A percentile compares a stretch with the other conserved stretches of the same genome.
Conservation (phyloP, 2,113 vertebrate genomes). For the Pleuronectes platessa region DNA sequence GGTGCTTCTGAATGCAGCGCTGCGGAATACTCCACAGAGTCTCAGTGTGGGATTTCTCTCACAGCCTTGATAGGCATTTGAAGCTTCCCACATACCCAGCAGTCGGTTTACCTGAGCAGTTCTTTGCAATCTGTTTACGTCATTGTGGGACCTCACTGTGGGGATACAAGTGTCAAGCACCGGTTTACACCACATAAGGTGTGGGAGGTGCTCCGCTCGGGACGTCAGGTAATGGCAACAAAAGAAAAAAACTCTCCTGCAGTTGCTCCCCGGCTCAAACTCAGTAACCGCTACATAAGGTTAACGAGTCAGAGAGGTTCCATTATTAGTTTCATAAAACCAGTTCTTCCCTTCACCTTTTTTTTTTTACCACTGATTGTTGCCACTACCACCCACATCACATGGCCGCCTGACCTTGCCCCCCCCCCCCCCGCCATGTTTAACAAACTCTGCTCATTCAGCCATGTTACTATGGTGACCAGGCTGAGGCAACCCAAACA, state of each 20-base stretch:
- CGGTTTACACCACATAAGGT: slow-evolving; percentile 27
- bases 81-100: slow-evolving; percentile 55
- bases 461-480: slow-evolving; percentile 72
- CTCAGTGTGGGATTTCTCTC: slow-evolving; percentile 59
- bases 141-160: slow-evolving; percentile 28
- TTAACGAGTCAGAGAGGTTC: slow-evolving; percentile 23
- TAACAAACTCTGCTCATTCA: slow-evolving; percentile 81
- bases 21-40: slow-evolving; percentile 58
- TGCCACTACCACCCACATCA: slow-evolving; percentile 59
- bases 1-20: slow-evolving; percentile 44
- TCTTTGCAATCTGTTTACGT: slow-evolving; percentile 40
- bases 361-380: slow-evolving; percentile 15
- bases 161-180: slow-evolving; percentile 31
- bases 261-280: neutral
- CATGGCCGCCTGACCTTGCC: slow-evolving; percentile 86
- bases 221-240: slow-evolving; percentile 24
- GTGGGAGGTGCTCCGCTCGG: slow-evolving; percentile 14
- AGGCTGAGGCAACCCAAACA: slow-evolving; percentile 85
- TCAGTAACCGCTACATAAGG: neutral
- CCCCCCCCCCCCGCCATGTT: slow-evolving; percentile 80
- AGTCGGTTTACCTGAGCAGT: slow-evolving; percentile 58
- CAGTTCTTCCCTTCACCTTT: neutral
- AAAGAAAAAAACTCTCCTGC: slow-evolving; percentile 12
- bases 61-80: slow-evolving; percentile 51
- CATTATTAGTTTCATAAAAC: slow-evolving; percentile 32